Base-by-base conservation (phyloP, 2,888 invertebrate genomes). In the Patella caerulea region DNA sequence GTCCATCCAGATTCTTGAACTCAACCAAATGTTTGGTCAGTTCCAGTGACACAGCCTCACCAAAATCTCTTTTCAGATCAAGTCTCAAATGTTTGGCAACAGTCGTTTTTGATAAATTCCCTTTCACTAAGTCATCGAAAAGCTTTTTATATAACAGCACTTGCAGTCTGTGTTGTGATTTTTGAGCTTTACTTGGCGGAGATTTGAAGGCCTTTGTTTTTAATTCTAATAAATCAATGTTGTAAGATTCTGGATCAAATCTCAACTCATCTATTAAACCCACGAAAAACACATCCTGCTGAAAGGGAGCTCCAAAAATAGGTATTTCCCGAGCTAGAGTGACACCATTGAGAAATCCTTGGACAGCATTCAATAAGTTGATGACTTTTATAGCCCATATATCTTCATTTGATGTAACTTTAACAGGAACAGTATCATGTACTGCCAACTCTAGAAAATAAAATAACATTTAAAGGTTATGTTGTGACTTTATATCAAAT, bases 261-360 rank as follows among this genome's bases (percentile, higher is more conserved):
- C 85, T 79, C 2, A 91, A 83, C 79, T 91, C 90, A 80, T 91
- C 91, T 52, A 90, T 88, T 19, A 90, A 79, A 1, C 91, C 91
- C 56, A 88, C 86, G 69, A 90, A 75, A 73, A 90, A 88, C 15
- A 88, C 81, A 65, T 85, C 88, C 19, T 85, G 80, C 1, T 82
- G 84, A 79, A 88, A 90, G 19, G 89, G 89, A 19, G 85, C 81
- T 1, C 91, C 91, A 84, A 91, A 91, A 56, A 91, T 86, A 0
- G 90, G 90, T 11, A 90, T 82, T 78, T 90, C 90, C 71, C 90
- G 84, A 19, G 85, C 87, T 9, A 89, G 53, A 0, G 81, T 79
- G 7, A 75, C 73, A 34, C 88, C 88, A 73, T 79, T 78, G 7
- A 86, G 79, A 73, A 90, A 88, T 5, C 82, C 81, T 52, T 83